Base-by-base conservation (phyloP, 2,113 vertebrate species). In the Corvus moneduloides region DNA sequence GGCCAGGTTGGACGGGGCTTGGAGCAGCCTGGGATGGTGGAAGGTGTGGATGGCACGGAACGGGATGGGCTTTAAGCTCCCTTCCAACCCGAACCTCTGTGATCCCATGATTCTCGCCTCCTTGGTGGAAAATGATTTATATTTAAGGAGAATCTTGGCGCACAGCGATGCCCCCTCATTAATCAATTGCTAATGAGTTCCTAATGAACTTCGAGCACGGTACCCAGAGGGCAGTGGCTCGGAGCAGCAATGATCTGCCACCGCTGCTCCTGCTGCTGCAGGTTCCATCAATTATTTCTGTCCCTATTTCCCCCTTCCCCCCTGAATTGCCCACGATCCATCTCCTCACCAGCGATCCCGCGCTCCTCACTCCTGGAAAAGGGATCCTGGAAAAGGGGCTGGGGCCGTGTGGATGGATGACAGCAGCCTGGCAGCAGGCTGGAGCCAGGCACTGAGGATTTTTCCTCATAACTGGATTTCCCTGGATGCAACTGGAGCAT, bases 401-500 rank as follows among this genome's bases (percentile, higher is more conserved):
- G 54, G 80, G 44, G 56, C 64, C 1, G 6, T 15, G 59, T 0
- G 46, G 32, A 11, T 16, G 83, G 51, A 55, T 22, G 84, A 39
- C 67, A 39, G 37, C 3, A 10, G 44, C 78, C 75, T 82, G 77
- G 83, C 85, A 89, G 56, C 46, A 21, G 52, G 43, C 77, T 81
- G 81, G 59, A 69, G 63, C 81, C 83, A 71, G 91, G 84, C 81
- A 63, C 24, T 2, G 48, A 74, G 89, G 49, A 52, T 91, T 95
- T 94, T 84, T 69, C 91, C 71, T 74, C 8, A 7, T 96, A 97
- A 87, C 80, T 92, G 94, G 93, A 96, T 97, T 96, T 91, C 87
- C 92, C 74, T 61, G 66, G 56, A 92, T 90, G 85, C 35, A 76
- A 90, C 83, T 77, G 81, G 84, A 97, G 89, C 93, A 32, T 95